Base-by-base conservation (phyloP, 2,888 invertebrate genomes). In the Eilema sororculum region DNA sequence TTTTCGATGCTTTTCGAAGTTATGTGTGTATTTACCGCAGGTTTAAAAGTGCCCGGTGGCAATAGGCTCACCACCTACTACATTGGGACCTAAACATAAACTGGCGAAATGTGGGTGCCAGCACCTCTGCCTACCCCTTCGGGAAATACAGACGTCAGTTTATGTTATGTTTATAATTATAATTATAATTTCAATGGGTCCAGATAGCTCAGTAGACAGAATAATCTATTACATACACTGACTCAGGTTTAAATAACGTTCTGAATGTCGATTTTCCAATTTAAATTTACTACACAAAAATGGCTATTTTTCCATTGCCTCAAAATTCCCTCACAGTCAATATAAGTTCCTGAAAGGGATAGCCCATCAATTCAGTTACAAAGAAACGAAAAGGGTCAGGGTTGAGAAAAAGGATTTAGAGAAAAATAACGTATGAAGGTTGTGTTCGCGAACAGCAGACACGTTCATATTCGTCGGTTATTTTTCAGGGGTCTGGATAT, bases 301-400 rank as follows among this genome's bases (percentile, higher is more conserved):
- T 52, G n/a, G n/a, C n/a, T n/a, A n/a, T n/a, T n/a, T n/a, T 52
- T 52, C 20, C 52, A 52, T n/a, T 52, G n/a, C 52, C 8, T 52
- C 52, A 52, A 52, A 52, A 52, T 52, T 52, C n/a, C n/a, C 9
- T 52, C 52, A n/a, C 52, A n/a, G 52, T 52, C 52, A 52, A 52
- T 52, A 52, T 52, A 52, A n/a, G n/a, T 52, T 52, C n/a, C 52
- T 52, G 52, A 52, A 52, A 52, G 52, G 52, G n/a, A 52, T 52
- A 52, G 52, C 8, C 52, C n/a, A 52, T 52, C 52, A 52, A 52
- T 52, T 52, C 52, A n/a, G 52, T n/a, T 69, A 56, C 65, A 70
- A 52, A 60, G 56, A 61, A 30, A 66, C 65, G 52, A 52, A 41
- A 41, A 41, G n/a, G 52, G 52, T 52, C 52, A 52, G n/a, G 52